Conservation (phyloP, 2,888 invertebrate species). For the Terebella lapidaria region DNA sequence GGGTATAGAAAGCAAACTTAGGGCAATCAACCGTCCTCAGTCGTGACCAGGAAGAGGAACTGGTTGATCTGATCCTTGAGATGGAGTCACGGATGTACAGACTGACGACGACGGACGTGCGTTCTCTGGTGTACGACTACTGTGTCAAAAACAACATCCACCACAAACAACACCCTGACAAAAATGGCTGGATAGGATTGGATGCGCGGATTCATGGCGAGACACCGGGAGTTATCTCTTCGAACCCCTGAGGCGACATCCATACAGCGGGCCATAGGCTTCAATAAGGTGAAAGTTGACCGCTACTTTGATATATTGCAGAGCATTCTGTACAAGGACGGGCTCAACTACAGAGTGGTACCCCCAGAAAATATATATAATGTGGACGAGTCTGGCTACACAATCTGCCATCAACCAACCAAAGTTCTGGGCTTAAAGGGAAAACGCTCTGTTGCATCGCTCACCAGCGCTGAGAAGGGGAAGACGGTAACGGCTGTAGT, state of each 20-base stretch:
- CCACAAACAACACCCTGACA: too few species aligned
- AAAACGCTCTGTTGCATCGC: slow-evolving; percentile 1
- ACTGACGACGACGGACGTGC: too few species aligned
- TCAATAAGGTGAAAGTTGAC: not conserved
- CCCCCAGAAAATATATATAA: slow-evolving; percentile 1
- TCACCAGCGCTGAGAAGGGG: slow-evolving; percentile 13
- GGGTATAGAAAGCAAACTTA: not conserved
- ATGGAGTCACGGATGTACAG: too few species aligned
- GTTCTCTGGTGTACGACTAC: too few species aligned
- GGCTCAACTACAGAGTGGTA: not conserved
- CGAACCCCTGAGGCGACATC: slow-evolving; percentile 5
- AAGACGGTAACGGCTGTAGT: not conserved
- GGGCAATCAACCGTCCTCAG: not conserved
- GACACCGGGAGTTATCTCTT: not conserved
- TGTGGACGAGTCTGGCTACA: not conserved
- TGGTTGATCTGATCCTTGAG: not conserved
- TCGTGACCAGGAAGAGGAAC: not conserved
- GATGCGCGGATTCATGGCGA: not conserved
- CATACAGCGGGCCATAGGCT: slow-evolving; percentile 1
- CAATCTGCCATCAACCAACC: slow-evolving; percentile 3
- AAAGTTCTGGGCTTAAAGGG: slow-evolving; percentile 8
- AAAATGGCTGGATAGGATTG: not conserved
- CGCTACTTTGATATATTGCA: too few species aligned
- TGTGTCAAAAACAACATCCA: too few species aligned
- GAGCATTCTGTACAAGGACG: not conserved